phyloP scores from a whole-genome alignment of 37 sponge, comb jelly and placozoan species.

The Beroe ovata region DNA sequence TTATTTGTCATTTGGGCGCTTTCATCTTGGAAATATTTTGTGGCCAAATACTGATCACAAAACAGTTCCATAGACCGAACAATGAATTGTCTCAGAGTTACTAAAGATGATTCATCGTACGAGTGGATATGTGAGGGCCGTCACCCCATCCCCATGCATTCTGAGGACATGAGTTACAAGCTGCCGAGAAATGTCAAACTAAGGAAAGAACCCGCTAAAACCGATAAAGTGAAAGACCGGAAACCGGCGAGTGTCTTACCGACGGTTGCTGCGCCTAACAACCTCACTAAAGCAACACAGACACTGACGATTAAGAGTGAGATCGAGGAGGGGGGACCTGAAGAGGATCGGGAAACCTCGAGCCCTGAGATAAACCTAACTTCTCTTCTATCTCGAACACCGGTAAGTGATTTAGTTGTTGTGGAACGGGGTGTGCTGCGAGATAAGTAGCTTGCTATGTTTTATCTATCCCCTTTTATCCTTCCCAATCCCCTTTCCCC shows the following conservation, averaged over 20 bases:
- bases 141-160: conserved; percentile 5
- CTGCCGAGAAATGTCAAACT: conserved; percentile 52
- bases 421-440: too few relatives aligned
- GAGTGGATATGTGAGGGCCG: conserved; percentile 63
- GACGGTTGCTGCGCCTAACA: not conserved
- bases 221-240: conserved; percentile 16
- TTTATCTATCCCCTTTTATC: too few relatives aligned
- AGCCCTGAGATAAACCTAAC: not conserved
- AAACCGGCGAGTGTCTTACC: conserved; percentile 7
- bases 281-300: conserved; percentile 2
- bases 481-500: too few relatives aligned
- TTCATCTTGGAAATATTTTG: too few relatives aligned
- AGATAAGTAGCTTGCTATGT: too few relatives aligned
- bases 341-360: too few relatives aligned
- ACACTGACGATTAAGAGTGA: not conserved
- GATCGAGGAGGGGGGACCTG: not conserved
- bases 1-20: too few relatives aligned
- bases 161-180: conserved; percentile 15
- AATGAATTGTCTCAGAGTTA: not conserved
- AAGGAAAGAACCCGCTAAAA: conserved; percentile 27
- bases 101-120: conserved; percentile 67
- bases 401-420: too few relatives aligned
- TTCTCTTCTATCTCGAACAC: not conserved
- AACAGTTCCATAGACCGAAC: not conserved
- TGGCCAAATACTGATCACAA: not conserved